Conservation (phyloP, 2,113 vertebrate genomes). For the Chelonoidis abingdonii region DNA sequence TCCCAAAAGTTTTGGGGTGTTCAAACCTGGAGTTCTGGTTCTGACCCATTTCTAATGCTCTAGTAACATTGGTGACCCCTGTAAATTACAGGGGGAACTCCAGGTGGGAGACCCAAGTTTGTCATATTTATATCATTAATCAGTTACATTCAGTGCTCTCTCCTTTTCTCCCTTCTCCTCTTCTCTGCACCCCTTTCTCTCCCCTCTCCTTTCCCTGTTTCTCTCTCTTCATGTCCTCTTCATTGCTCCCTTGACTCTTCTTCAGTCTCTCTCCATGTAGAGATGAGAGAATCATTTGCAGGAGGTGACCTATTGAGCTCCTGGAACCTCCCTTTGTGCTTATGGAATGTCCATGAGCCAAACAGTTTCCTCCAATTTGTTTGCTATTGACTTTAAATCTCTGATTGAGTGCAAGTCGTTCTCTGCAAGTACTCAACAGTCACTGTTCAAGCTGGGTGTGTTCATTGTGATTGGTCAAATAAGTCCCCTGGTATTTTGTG, state of each 20-base stretch:
- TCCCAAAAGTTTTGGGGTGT: background rate
- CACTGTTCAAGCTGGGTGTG: rapidly evolving
- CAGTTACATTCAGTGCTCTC: background rate
- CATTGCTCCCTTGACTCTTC: background rate
- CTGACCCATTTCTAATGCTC: background rate
- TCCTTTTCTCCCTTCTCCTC: background rate
- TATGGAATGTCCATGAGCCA: rapidly evolving
- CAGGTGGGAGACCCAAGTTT: background rate
- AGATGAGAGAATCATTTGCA: rapidly evolving
- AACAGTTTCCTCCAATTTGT: background rate
- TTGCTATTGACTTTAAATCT: background rate
- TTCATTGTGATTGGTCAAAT: too few species aligned
- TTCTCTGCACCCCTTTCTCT: background rate
- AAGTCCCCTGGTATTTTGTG: background rate
- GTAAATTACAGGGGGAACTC: background rate
- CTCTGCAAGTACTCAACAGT: rapidly evolving
- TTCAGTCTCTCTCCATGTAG: background rate
- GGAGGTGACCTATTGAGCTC: rapidly evolving
- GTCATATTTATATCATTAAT: background rate
- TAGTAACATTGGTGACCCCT: background rate
- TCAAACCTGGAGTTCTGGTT: background rate
- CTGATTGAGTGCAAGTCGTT: too few species aligned
- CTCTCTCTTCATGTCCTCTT: too few species aligned
- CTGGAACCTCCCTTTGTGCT: too few species aligned
- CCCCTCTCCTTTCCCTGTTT: background rate